These are phyloP conservation scores for Tenodera sinensis DNA, from an alignment of 2,888 invertebrate genomes.

Conservation along the genomic window DNA sequence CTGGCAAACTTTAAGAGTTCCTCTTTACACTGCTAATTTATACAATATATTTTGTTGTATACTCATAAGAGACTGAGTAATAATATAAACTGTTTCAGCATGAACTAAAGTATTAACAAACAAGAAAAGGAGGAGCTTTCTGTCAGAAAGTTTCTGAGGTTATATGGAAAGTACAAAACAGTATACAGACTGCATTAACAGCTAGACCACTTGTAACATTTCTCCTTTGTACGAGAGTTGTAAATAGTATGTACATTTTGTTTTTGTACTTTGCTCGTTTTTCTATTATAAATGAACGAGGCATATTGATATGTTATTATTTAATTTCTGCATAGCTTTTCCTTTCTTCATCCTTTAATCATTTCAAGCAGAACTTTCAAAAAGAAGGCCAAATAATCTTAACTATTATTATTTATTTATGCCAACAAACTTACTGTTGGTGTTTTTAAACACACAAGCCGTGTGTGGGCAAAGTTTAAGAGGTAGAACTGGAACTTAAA, in stretches of 20 bases:
- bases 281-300: slow-evolving; percentile 11
- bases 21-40: not conserved
- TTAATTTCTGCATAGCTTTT: not conserved
- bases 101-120: too few relatives aligned
- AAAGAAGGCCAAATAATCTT: too few relatives aligned
- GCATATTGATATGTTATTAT: not conserved
- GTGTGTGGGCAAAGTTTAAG: too few relatives aligned
- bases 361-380: too few relatives aligned
- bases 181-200: not conserved
- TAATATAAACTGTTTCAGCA: too few relatives aligned
- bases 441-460: too few relatives aligned
- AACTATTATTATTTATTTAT: too few relatives aligned
- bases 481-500: too few relatives aligned
- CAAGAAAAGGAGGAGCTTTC: too few relatives aligned
- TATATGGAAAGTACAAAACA: not conserved
- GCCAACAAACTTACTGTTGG: too few relatives aligned
- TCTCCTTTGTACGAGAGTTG: not conserved
- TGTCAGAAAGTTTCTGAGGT: not conserved
- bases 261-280: slow-evolving; percentile 11
- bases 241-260: slow-evolving; percentile 12
- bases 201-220: not conserved
- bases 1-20: not conserved
- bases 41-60: not conserved
- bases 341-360: too few relatives aligned
- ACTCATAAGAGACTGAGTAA: not conserved